Conservation (phyloP, 2,113 vertebrate genomes). For the Oenanthe melanoleuca region DNA sequence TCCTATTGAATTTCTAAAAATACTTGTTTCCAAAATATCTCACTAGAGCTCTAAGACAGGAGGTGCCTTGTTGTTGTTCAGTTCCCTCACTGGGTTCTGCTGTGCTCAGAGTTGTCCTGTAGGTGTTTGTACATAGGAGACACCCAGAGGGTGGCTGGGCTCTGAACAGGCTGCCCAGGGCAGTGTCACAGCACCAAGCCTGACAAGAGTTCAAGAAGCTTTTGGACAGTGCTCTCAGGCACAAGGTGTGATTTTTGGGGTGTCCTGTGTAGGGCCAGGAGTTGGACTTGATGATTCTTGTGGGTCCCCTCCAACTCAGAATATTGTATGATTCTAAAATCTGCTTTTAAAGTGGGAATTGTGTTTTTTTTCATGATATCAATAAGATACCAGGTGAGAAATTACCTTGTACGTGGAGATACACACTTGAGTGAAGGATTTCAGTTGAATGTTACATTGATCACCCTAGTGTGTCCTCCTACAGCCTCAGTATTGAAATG, state of each 20-base stretch:
- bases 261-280: not conserved
- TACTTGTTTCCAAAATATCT: not conserved
- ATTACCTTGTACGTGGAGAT: fast-evolving
- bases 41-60: not conserved
- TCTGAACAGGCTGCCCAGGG: not conserved
- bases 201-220: not conserved
- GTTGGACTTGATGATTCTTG: fast-evolving
- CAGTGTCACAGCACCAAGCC: not conserved
- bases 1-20: not conserved
- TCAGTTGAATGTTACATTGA: not conserved
- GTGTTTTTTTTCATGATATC: not conserved
- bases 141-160: not conserved
- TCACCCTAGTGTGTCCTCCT: not conserved
- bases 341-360: not conserved
- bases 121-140: not conserved
- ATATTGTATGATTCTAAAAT: not conserved
- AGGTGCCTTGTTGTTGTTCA: not conserved
- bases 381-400: not conserved
- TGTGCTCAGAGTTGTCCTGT: not conserved
- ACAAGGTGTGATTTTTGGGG: not conserved
- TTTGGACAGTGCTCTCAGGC: not conserved
- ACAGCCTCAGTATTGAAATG: not conserved
- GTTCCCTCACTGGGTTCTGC: not conserved
- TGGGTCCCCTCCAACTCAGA: not conserved
- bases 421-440: not conserved